phyloP scores from a whole-genome alignment of 35 echinoderm and acorn worm species.

The Patiria miniata region DNA sequence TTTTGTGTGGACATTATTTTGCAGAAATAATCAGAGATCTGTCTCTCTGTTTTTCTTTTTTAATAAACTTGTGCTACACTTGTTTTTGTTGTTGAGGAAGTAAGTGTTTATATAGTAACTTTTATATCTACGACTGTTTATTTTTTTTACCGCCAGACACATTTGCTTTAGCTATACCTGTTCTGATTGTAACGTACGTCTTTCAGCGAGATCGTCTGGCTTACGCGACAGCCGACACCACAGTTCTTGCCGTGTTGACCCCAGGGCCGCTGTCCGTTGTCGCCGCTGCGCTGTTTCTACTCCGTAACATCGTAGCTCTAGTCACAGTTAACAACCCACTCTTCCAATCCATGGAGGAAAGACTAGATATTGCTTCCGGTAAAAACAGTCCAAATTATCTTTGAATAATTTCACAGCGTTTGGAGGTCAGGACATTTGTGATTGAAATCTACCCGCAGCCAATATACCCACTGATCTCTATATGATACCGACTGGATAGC shows the following conservation, averaged over 20 bases:
- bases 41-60: too few species aligned
- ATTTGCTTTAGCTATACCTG: background rate
- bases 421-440: too few species aligned
- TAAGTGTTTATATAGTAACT: background rate
- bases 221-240: background rate
- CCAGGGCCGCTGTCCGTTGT: background rate
- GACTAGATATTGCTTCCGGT: background rate
- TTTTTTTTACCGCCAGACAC: background rate
- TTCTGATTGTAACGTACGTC: background rate
- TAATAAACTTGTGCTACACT: background rate
- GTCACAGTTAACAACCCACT: background rate
- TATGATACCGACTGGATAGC: too few species aligned
- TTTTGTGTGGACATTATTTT: too few species aligned
- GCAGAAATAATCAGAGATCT: too few species aligned
- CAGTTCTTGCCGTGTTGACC: background rate
- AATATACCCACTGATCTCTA: too few species aligned
- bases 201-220: background rate
- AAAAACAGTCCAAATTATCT: too few species aligned
- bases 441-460: too few species aligned
- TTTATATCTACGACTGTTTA: too few species aligned
- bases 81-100: background rate
- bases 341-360: background rate
- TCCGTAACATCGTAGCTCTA: background rate
- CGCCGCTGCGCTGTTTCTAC: background rate
- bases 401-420: too few species aligned